These are phyloP conservation scores for Automeris io DNA, from an alignment of 2,888 invertebrate species.

Conservation along the genomic window DNA sequence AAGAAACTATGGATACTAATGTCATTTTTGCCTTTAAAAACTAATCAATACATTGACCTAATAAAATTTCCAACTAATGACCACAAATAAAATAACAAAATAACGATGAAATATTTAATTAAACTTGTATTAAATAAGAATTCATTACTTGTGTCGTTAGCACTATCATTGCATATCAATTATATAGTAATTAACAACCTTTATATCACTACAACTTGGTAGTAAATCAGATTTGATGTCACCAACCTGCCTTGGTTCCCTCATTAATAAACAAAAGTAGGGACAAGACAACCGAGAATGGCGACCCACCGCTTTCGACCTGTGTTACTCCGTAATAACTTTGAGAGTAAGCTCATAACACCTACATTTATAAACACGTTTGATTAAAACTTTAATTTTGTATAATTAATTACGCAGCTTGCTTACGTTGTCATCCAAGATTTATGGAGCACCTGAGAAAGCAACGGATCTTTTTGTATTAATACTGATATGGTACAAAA, in stretches of 20 bases:
- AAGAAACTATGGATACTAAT: too few relatives aligned
- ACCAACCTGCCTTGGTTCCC: conserved; percentile 16
- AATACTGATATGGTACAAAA: too few relatives aligned
- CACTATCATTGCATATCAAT: conserved; percentile 11
- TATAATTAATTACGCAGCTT: conserved; percentile 6
- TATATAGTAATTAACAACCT: conserved; percentile 21
- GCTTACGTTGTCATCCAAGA: background rate
- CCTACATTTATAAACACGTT: conserved; percentile 26
- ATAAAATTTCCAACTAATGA: too few relatives aligned
- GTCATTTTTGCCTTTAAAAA: too few relatives aligned
- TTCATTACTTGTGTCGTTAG: conserved; percentile 11
- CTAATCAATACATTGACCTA: too few relatives aligned
- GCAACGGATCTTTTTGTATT: too few relatives aligned
- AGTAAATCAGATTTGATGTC: conserved; percentile 31
- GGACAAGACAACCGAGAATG: conserved; percentile 13
- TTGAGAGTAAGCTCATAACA: conserved; percentile 16
- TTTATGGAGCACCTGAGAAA: background rate
- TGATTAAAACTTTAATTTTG: conserved; percentile 22
- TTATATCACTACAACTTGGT: conserved; percentile 25
- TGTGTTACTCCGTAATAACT: conserved; percentile 21
- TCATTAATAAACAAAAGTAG: conserved; percentile 41
- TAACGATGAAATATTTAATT: conserved; percentile 4
- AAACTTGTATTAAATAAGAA: conserved; percentile 3
- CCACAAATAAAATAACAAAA: background rate
- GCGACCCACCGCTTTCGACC: conserved; percentile 18